Evolutionary conservation across 2,113 vertebrate genomes (phyloP).

Genomic region (Podarcis muralis): DNA sequence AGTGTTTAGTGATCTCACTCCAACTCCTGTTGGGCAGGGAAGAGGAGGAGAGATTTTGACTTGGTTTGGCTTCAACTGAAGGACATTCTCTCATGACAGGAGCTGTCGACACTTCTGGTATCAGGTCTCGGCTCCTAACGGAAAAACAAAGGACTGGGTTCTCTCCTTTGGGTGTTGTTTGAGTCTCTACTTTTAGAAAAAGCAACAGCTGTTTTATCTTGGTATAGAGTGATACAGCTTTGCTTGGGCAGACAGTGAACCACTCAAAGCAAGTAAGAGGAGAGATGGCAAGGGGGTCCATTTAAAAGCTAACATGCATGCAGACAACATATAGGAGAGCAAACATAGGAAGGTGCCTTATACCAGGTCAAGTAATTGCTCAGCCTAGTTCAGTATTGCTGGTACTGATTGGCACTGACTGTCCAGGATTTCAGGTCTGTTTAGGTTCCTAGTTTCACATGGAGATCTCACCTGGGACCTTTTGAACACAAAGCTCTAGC

Average conservation of each 20-base stretch:
- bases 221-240: background rate
- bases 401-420: too few relatives aligned
- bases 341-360: background rate
- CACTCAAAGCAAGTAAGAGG: background rate
- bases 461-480: too few relatives aligned
- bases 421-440: too few relatives aligned
- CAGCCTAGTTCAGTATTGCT: too few relatives aligned
- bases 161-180: background rate
- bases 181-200: background rate
- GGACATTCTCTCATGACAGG: background rate
- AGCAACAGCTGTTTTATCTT: background rate
- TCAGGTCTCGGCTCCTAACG: background rate
- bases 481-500: too few relatives aligned
- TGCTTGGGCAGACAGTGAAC: background rate
- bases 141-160: background rate
- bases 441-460: too few relatives aligned
- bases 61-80: background rate
- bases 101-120: background rate
- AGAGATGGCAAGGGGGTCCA: background rate
- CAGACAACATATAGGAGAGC: background rate
- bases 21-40: background rate
- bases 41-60: background rate
- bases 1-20: background rate
- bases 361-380: too few relatives aligned
- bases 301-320: background rate